Base-by-base conservation (phyloP, 2,797 vertebrate genomes). In the Myotis findleyi region DNA sequence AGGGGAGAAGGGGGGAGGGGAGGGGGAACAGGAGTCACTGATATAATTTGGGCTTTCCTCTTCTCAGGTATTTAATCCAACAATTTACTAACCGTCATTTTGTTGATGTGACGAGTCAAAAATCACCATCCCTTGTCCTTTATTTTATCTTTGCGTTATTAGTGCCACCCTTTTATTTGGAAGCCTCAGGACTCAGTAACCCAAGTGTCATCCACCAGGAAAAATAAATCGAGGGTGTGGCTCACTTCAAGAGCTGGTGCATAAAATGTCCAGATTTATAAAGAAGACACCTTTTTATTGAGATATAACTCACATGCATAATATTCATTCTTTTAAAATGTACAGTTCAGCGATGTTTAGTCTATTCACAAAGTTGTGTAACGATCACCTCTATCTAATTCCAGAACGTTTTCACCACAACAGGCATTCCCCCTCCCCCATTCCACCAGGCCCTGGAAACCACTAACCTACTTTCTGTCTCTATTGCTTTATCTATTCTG, bases 11-110 rank as follows among this genome's bases (percentile, higher is more conserved):
- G 3, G 7, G 3, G 30, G 5, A 20, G 8, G 33, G 38, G 3
- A 20, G 17, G 25, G 1, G 82, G 30, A 38, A 6, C 0, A 49
- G 14, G 14, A 68, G 36, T 27, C 23, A 41, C 8, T 27, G 30
- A 51, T 51, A 36, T 7, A 81, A 86, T 25, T 36, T 30, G 36
- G 11, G 57, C 44, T 57, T 87, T 36, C 30, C 41, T 77, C 17
- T 12, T 87, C 25, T 87, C 38, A 47, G 68, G 36, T 92, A 80
- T 76, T 85, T 93, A 82, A 71, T 71, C 57, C 69, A 87, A 94
- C 68, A 92, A 47, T 20, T 93, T 68, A 81, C 2, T n/a, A 47
- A 30, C 59, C 6, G 38, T 41, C n/a, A 92, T 90, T 92, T 94
- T 93, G 20, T 53, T 96, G 51, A 41, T 80, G 47, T 59, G 69